A percentile compares a stretch with the other conserved stretches of the same genome.
These are phyloP conservation scores for Scaptomyza tumidula DNA, from an alignment of 2,888 invertebrate genomes.

Conservation along the genomic window DNA sequence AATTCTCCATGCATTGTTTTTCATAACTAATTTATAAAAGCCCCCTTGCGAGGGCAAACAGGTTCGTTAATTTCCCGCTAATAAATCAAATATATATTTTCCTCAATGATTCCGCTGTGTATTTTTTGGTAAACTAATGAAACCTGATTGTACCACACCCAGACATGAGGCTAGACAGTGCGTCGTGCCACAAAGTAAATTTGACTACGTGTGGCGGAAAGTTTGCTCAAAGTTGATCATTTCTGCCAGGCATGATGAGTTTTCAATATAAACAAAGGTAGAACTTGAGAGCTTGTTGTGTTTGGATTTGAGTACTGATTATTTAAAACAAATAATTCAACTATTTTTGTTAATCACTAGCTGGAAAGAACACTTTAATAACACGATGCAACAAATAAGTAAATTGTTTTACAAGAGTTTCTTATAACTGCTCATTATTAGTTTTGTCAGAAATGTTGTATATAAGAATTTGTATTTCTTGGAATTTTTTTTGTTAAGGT, in stretches of 20 bases:
- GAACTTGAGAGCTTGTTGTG: not conserved
- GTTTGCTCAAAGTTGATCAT: constrained; percentile 14
- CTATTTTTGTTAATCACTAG: not conserved
- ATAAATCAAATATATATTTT: not conserved
- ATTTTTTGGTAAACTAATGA: not conserved
- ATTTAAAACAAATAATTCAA: not conserved
- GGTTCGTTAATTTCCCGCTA: not conserved
- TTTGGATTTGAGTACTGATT: not conserved
- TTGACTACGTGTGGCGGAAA: constrained; percentile 22
- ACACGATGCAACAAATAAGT: too few relatives aligned
- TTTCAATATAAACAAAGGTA: constrained; percentile 3
- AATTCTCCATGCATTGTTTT: not conserved
- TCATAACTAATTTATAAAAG: not conserved
- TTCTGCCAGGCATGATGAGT: constrained; percentile 23
- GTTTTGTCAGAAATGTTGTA: not conserved
- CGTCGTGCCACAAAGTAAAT: not conserved
- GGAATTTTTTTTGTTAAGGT: too few relatives aligned
- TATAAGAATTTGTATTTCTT: too few relatives aligned
- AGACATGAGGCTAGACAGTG: constrained; percentile 1
- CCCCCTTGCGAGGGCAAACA: not conserved
- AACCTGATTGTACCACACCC: not conserved
- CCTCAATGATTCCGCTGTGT: not conserved
- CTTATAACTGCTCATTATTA: not conserved
- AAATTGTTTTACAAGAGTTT: too few relatives aligned
- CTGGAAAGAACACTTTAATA: not conserved